Base-by-base conservation (phyloP, 1,140 invertebrate species). In the Pseudomyrmex flavicornis region DNA sequence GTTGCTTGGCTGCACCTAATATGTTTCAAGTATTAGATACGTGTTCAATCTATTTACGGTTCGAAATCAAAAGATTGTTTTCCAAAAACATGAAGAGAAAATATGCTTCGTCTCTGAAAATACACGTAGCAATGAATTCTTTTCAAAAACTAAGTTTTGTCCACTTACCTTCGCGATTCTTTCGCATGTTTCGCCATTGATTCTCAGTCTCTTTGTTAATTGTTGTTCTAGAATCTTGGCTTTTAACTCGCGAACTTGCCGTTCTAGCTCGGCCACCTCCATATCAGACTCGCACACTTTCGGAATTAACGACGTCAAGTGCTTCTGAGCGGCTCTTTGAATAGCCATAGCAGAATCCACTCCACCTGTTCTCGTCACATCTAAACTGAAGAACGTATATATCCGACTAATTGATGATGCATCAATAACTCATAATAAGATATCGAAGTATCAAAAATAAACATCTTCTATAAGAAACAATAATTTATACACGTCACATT, bases 291-390 rank as follows among this genome's bases (percentile, higher is more conserved):
- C 77, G 4, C 82, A 87, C 26, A 93, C 80, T 70, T 87, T 52
- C 48, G 90, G 83, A 12, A 93, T 91, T 62, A 93, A 68, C 22
- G 73, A n/a, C 22, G 80, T 68, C 20, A 93, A 85, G 54, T 90
- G 77, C 1, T 79, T 3, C 63, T 93, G 91, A 35, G 91, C 91
- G 62, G 80, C 83, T 63, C 86, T 88, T 58, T 93, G 84, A 80
- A 94, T 93, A 7, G 48, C 20, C 74, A 68, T 85, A 5, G 92
- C 88, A 5, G 89, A 85, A 0, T 91, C 85, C 7, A 91, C 59
- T 9, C 87, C 91, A 56, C 89, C 82, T 13, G 59, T 77, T n/a
- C 65, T 86, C 1, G n/a, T 50, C 1, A 88, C 59, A 48, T 92
- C 72, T 58, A 90, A 76, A 13, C 92, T 92, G 46, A 66, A 85